Conservation (phyloP, 2,797 vertebrate species). For the Trachops cirrhosus region DNA sequence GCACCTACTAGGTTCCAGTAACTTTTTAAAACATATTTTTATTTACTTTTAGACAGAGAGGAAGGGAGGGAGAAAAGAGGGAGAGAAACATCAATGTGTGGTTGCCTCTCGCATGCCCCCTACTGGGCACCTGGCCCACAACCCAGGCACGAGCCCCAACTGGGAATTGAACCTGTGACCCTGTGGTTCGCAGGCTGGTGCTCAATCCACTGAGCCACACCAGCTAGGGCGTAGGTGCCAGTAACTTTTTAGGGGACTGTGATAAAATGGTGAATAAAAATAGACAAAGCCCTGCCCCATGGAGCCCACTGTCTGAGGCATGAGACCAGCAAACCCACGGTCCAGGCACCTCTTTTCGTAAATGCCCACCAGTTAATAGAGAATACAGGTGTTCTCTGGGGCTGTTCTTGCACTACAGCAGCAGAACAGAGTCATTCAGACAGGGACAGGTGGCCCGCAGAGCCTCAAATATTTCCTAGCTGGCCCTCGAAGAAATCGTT, state of each 20-base stretch:
- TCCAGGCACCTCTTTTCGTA: neutral
- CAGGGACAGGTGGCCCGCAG: neutral
- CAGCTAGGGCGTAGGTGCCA: neutral
- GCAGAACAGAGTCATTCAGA: neutral
- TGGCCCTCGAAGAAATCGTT: neutral
- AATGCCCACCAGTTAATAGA: neutral
- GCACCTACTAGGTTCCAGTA: neutral
- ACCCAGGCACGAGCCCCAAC: too few relatives aligned
- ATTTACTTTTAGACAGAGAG: too few relatives aligned
- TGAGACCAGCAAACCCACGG: too few relatives aligned
- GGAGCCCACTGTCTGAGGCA: neutral
- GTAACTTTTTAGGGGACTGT: neutral
- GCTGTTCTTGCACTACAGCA: accelerated
- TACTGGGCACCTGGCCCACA: too few relatives aligned
- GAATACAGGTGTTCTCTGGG: neutral
- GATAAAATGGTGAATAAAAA: neutral
- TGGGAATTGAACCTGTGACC: too few relatives aligned
- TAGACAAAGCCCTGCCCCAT: neutral
- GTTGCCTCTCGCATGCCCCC: too few relatives aligned
- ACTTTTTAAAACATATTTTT: neutral
- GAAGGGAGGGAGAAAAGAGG: too few relatives aligned
- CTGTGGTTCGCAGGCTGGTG: too few relatives aligned
- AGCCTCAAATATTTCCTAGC: neutral
- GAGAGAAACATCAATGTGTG: too few relatives aligned
- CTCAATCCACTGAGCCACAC: too few relatives aligned